Evolutionary conservation across 2,797 vertebrate species (phyloP), one percentile per base, ranked within the genome.

Genomic region (Sphaeramia orbicularis): DNA sequence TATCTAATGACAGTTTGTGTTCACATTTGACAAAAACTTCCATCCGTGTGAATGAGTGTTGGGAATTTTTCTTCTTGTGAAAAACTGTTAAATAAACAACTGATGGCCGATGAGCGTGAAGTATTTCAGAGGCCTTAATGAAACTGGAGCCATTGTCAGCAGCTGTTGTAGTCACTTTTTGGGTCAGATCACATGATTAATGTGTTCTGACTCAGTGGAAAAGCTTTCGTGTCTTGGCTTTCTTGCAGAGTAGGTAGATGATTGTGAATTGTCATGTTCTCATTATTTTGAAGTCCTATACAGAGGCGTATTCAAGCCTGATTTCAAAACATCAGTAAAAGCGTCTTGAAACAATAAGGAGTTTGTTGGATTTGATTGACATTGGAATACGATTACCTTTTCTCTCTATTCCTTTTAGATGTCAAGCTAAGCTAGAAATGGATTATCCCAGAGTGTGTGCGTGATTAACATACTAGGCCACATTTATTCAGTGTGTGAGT

Each of bases 121-220:
- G 49, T 30, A 36, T 60, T 63, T 67, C 32, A 68, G 62, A 75
- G 74, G 37, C 56, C 54, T 59, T 38, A 48, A 61, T 1, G 44
- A 65, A 87, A 79, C 7, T 32, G 58, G 57, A 73, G 76, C 72
- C 48, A 56, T 64, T 71, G 67, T 83, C 65, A 30, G 80, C 71
- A 85, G 80, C 78, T 77, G 73, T 62, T 67, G 59, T 51, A 44
- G 56, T 84, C 63, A 64, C 52, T 44, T 81, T 83, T 68, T 64
- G 32, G 64, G 66, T 81, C 74, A 37, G 53, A 70, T 83, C 65
- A 36, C 65, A 63, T 57, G 63, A 75, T 64, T 62, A 45, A 69
- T 76, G 48, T 63, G 41, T 61, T 80, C 76, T 64, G 59, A 69
- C 52, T 83, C 77, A 48, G 61, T 60, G 30, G 50, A 10, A 61